A percentile compares a stretch with the other conserved stretches of the same genome.
phyloP scores from a whole-genome alignment of 2,113 vertebrate genomes.

The Mustela lutreola region DNA sequence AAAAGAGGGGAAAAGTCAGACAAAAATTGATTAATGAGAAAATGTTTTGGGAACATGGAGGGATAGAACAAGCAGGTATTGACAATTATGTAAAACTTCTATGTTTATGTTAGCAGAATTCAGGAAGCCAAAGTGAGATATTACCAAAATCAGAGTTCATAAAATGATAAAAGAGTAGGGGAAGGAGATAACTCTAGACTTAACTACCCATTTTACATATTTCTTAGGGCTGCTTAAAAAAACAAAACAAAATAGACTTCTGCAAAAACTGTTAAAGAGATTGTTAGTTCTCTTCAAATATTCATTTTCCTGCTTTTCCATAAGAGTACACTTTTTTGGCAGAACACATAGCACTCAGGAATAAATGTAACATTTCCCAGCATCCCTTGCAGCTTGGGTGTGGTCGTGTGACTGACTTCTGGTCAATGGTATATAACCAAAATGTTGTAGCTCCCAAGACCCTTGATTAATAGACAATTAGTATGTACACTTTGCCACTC shows the following conservation, averaged over 20 bases:
- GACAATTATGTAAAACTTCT: background rate
- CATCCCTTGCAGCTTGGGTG: background rate
- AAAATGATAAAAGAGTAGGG: background rate
- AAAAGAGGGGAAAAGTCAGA: background rate
- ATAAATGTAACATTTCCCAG: background rate
- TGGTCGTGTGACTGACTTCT: background rate
- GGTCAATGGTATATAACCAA: background rate
- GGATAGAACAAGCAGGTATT: background rate
- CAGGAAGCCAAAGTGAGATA: background rate
- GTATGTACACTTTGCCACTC: background rate
- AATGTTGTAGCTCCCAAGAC: background rate
- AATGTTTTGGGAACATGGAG: background rate
- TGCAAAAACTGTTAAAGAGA: background rate
- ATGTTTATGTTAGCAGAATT: slow-evolving; percentile 10
- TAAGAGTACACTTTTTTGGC: background rate
- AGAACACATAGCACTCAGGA: background rate
- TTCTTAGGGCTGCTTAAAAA: background rate
- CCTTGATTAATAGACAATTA: background rate
- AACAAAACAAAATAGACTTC: background rate
- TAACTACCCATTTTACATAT: background rate
- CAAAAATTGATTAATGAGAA: background rate
- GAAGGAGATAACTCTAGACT: background rate
- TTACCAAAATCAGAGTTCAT: background rate
- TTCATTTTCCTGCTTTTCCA: background rate
- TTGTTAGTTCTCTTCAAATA: background rate